Percentiles rank a stretch among this genome's conserved stretches.
Evolutionary conservation across 2,888 invertebrate genomes (phyloP).

Genomic region (Micropterix aruncella): DNA sequence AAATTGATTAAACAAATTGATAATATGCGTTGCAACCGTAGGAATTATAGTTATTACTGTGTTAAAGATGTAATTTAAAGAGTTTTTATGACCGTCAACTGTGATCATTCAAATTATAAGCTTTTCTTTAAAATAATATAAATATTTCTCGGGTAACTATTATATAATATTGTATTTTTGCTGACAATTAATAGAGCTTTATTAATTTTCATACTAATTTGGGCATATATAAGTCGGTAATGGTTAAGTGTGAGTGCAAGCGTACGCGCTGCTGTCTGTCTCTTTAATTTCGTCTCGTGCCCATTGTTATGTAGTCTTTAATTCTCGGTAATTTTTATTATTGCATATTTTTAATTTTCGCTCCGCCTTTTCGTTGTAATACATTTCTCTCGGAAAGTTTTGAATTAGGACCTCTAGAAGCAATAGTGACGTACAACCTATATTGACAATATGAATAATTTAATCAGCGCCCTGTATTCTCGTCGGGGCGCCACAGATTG

Average conservation of each 20-base stretch:
- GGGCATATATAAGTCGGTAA: neutral
- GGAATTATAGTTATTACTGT: slow-evolving; percentile 6
- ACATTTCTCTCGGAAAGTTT: neutral
- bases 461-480: no score
- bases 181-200: neutral
- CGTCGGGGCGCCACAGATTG: neutral
- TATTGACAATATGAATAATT: no score
- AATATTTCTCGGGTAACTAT: slow-evolving; percentile 3
- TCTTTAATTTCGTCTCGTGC: neutral
- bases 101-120: slow-evolving; percentile 1
- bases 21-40: slow-evolving; percentile 8
- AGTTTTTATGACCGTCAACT: slow-evolving; percentile 3
- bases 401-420: no score
- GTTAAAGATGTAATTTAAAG: no score
- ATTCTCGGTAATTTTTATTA: neutral
- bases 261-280: no score
- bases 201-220: neutral
- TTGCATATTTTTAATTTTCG: neutral
- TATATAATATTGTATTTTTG: neutral
- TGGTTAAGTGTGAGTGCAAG: neutral
- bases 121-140: slow-evolving; percentile 3
- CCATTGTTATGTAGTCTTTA: neutral
- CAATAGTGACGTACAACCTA: no score
- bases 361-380: no score
- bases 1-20: slow-evolving; percentile 13